Base-by-base conservation (phyloP, 2,113 vertebrate genomes). In the Panthera uncia region DNA sequence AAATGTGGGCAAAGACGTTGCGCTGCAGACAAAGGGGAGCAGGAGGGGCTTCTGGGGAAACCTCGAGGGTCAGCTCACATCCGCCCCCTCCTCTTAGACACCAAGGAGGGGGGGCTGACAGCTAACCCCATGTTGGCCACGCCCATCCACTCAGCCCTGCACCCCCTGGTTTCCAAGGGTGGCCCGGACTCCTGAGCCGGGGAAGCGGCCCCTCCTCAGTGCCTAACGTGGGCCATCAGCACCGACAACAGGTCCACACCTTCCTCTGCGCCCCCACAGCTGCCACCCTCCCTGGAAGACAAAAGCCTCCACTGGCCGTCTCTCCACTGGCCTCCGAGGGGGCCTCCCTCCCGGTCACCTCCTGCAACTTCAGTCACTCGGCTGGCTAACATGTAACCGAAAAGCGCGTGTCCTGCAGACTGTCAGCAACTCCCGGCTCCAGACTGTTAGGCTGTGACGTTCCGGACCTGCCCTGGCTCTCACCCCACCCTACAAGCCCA, bases 391-490 rank as follows among this genome's bases (percentile, higher is more conserved):
- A 5, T 36, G 48, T 41, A 74, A 57, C 66, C 27, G 23, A 52
- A 61, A 55, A 45, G 21, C 48, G 1, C 45, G 18, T 45, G 65
- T 73, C n/a, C 52, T 52, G 33, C 36, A 45, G n/a, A 18, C 74
- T 13, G 25, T 13, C 14, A 57, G n/a, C 1, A 57, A 50, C 38
- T 48, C 66, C 18, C 4, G 36, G 15, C 69, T 69, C 48, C 5
- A 33, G 11, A 41, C 50, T 4, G 8, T 5, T 14, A 5, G 7
- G 41, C 23, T 33, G 15, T 18, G 18, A 10, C 0, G 11, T 15
- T 41, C 86, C 7, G 25, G 14, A 27, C 33, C 82, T 14, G 45
- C 50, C 69, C 38, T 10, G 36, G 90, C 61, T 76, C 50, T 63
- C 65, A 29, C 21, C 69, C 66, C 23, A 10, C 3, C 41, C 73